phyloP scores from a whole-genome alignment of 1,140 invertebrate species.

The Pentalonia nigronervosa region DNA sequence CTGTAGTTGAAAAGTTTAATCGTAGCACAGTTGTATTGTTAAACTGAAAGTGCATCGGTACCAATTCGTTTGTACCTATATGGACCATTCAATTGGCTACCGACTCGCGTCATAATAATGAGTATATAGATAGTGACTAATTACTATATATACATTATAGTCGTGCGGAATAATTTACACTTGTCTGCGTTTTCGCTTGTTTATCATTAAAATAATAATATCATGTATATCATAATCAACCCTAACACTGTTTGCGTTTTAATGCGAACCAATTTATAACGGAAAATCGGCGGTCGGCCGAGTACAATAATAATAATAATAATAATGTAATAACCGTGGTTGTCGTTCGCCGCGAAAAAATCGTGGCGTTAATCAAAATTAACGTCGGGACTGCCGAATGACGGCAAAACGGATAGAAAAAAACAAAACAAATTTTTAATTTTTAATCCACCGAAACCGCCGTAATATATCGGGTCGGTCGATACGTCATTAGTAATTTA shows the following conservation, averaged over 20 bases:
- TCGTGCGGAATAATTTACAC: too few relatives aligned
- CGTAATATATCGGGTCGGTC: background rate
- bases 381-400: background rate
- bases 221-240: background rate
- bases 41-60: too few relatives aligned
- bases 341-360: background rate
- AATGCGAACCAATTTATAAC: background rate
- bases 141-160: too few relatives aligned
- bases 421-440: background rate
- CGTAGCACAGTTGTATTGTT: too few relatives aligned
- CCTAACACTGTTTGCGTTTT: background rate
- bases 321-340: background rate
- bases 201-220: background rate
- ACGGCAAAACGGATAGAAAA: background rate
- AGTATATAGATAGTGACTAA: too few relatives aligned
- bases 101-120: too few relatives aligned
- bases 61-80: too few relatives aligned
- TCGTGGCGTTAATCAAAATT: background rate
- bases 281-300: background rate
- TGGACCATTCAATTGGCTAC: too few relatives aligned
- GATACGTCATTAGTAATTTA: slow-evolving; percentile 16
- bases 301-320: background rate
- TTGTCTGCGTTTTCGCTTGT: background rate
- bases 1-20: too few relatives aligned
- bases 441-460: slow-evolving; percentile 11